Percentiles rank a stretch among this genome's conserved stretches.
Conservation (phyloP, 2,113 vertebrate species). For the Acrocephalus arundinaceus region DNA sequence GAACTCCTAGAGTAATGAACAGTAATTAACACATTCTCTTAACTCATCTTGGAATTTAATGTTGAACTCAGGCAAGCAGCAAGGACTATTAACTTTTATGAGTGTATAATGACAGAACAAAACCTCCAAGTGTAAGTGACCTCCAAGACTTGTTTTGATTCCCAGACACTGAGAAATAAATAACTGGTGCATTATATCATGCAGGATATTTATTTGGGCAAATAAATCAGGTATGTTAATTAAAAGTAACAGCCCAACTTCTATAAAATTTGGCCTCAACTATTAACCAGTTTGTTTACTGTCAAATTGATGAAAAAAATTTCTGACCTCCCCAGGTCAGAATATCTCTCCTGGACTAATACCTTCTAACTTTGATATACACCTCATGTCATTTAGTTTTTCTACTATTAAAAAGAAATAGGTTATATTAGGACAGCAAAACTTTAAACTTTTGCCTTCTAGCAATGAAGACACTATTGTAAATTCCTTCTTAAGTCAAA, state of each 20-base stretch:
- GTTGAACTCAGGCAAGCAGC: constrained; percentile 38
- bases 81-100: constrained; percentile 72
- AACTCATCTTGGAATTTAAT: constrained; percentile 61
- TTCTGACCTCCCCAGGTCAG: not conserved
- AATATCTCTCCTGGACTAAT: not conserved
- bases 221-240: constrained; percentile 26
- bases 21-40: constrained; percentile 69
- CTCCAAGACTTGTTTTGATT: constrained; percentile 65
- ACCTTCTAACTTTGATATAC: not conserved
- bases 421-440: not conserved
- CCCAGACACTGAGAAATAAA: constrained; percentile 49
- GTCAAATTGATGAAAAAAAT: not conserved
- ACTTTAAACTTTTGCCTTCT: not conserved
- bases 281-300: not conserved
- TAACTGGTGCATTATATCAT: not conserved
- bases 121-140: constrained; percentile 62
- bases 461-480: not conserved
- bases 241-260: not conserved
- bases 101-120: constrained; percentile 64
- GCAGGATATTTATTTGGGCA: not conserved
- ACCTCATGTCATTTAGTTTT: not conserved
- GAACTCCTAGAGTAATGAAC: constrained; percentile 40
- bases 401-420: not conserved
- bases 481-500: not conserved
- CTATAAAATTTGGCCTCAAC: not conserved